Evolutionary conservation across 2,797 vertebrate species (phyloP), one percentile per base, ranked within the genome.

Genomic region (Pempheris klunzingeri): DNA sequence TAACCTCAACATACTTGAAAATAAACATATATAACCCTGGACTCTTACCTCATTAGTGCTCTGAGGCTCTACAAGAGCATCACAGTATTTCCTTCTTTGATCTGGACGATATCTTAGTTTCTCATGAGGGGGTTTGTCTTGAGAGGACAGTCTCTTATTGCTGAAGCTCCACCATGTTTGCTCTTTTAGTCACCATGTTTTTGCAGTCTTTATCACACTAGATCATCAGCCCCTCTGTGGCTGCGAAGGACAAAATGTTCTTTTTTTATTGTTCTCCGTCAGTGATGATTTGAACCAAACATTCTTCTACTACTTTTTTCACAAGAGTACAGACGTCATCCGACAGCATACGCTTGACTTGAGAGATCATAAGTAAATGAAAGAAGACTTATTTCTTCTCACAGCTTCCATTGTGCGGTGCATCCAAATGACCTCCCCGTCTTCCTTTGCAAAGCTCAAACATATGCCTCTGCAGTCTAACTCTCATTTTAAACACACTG

Each of bases 221-320:
- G 7, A n/a, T 53, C 47, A 60, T 55, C 38, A 8, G 24, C 17
- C 65, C 22, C 2, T 53, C 38, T 6, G n/a, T 13, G 38, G 38
- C 63, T 57, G 15, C 54, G n/a, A 76, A 84, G 76, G 78, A 84
- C 80, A 47, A 36, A 9, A 18, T 34, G 39, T 71, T 72, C 53
- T 74, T 24, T 62, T n/a, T 44, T 67, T 20, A 36, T 28, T 34
- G 41, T 66, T 30, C 38, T 18, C 43, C 53, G 36, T 57, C 30
- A 15, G 26, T 46, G 28, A 66, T 52, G 67, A 64, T 52, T 73
- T 58, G 9, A 80, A 72, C 57, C 36, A 52, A 57, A 44, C 49
- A 6, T 62, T 75, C 57, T 32, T 72, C 50, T 12, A 3, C 55
- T 36, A 11, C 54, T 50, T 74, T 55, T 15, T 55, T 81, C 65